Evolutionary conservation across 2,888 invertebrate species (phyloP).

Genomic region (Bombylius discolor): DNA sequence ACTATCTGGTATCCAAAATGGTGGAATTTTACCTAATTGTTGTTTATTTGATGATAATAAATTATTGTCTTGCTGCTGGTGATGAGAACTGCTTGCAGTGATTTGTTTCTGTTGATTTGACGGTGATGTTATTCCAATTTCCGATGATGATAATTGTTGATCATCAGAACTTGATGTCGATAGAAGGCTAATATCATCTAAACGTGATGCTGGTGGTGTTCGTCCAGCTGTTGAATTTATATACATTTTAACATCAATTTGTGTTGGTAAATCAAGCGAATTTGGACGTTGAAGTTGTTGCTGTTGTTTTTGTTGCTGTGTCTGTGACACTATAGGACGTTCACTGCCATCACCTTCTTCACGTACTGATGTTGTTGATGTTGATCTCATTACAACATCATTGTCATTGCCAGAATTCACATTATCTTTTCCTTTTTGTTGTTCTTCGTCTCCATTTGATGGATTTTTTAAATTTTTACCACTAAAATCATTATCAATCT

Average conservation of each 20-base stretch:
- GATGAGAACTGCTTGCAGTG: slow-evolving; percentile 3
- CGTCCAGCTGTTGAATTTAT: slow-evolving; percentile 22
- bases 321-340: neutral
- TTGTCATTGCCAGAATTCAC: neutral
- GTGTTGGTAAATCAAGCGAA: slow-evolving; percentile 27
- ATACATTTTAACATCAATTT: neutral
- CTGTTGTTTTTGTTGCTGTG: neutral
- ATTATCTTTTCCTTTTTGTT: neutral
- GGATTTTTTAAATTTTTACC: neutral
- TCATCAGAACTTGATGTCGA: slow-evolving; percentile 21
- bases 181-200: slow-evolving; percentile 9
- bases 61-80: slow-evolving; percentile 19
- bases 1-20: slow-evolving; percentile 77
- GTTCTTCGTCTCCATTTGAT: neutral
- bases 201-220: slow-evolving; percentile 24
- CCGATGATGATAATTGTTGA: slow-evolving; percentile 18
- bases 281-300: slow-evolving; percentile 29
- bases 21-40: slow-evolving; percentile 58
- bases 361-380: neutral
- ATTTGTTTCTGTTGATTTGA: slow-evolving; percentile 28
- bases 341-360: neutral
- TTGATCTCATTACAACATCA: neutral
- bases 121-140: slow-evolving; percentile 12
- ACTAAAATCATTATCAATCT: neutral
- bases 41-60: slow-evolving; percentile 17